Conservation (phyloP, 1,140 invertebrate species). For the Leptestheria dahalacensis region DNA sequence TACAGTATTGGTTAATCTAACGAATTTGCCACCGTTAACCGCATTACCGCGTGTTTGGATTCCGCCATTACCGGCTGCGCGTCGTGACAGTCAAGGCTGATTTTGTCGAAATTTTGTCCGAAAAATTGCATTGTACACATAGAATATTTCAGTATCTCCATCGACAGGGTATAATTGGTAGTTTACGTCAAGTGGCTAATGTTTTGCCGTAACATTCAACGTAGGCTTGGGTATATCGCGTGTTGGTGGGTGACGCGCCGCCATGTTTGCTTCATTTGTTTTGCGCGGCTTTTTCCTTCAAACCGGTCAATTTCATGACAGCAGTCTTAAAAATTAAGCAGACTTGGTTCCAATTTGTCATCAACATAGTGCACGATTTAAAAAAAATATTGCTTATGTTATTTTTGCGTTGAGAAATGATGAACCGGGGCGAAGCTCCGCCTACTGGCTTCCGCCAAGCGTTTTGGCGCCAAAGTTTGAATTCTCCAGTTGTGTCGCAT, state of each 20-base stretch:
- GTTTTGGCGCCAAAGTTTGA: neutral
- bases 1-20: too few relatives aligned
- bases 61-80: neutral
- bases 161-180: too few relatives aligned
- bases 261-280: conserved; percentile 5
- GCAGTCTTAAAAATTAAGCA: neutral
- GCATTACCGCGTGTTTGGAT: neutral
- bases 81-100: neutral
- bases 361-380: too few relatives aligned
- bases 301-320: neutral
- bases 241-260: conserved; percentile 10
- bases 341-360: too few relatives aligned
- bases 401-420: neutral
- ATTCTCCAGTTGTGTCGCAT: neutral
- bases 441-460: neutral
- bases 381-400: neutral
- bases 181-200: too few relatives aligned
- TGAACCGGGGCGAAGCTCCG: neutral
- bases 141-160: too few relatives aligned
- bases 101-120: neutral
- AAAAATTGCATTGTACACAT: too few relatives aligned
- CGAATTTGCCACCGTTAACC: too few relatives aligned
- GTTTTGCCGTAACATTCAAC: too few relatives aligned
- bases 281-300: neutral
- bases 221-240: neutral